Base-by-base conservation (phyloP, 2,888 invertebrate species). In the Eilema depressum region DNA sequence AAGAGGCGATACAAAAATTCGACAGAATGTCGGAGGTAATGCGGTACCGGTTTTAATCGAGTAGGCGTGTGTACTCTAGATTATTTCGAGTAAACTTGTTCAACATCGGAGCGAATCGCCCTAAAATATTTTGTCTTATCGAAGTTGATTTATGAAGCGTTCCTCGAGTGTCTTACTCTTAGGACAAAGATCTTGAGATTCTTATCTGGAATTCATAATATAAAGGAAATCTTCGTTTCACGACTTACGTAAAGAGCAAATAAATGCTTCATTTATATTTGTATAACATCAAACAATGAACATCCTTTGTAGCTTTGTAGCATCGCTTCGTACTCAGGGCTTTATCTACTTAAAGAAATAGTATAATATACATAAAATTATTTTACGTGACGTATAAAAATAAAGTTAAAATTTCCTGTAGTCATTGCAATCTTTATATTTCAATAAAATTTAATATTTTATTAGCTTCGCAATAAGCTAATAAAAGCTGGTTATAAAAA, bases 1-100 rank as follows among this genome's bases (percentile, higher is more conserved):
- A 86, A 89, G 86, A 86, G 86, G 71, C 75, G 76, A 82, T 85
- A 88, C 86, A 90, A 91, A 91, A 91, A 90, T 88, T 88, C 85
- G 88, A 86, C 84, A 82, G 83, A 85, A 77, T 85, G 85, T 83
- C 83, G 75, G 75, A 77, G 83, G 81, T 79, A 79, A 75, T 80
- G 71, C 79, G 71, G 75, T 82, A 85, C 88, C 88, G 87, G 89
- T 90, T 89, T 84, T 75, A 77, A 74, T 76, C 75, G 79, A 79
- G 80, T 85, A 76, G 81, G 82, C 78, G 81, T 74, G 66, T 74
- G 73, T 82, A 76, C 80, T 75, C 75, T 74, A 78, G 83, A 81
- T 80, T 77, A 73, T 75, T 75, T 68, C 28, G 75, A 73, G 69
- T 66, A 71, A 75, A 73, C 71, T 75, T 74, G 78, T 76, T 82